phyloP scores from a whole-genome alignment of 53 echinoderm and acorn worm genomes.

The Patiria pectinifera region DNA sequence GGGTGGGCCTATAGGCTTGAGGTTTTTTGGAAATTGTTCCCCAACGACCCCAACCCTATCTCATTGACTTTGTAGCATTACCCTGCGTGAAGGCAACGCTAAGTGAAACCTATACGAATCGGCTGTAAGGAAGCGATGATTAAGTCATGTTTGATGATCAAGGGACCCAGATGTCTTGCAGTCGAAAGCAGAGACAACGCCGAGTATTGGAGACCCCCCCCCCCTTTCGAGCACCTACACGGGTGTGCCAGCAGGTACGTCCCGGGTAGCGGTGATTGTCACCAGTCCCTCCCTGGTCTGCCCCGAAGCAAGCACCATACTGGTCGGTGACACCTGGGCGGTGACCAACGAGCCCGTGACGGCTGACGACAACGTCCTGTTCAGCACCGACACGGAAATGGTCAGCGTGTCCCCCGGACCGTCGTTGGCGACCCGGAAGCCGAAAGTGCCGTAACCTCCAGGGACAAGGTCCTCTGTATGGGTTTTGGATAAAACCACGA shows the following conservation, averaged over 20 bases:
- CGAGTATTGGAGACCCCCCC: not conserved
- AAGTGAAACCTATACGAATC: too few species aligned
- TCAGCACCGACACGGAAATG: not conserved
- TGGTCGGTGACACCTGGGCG: not conserved
- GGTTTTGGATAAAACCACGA: not conserved
- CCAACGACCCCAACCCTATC: too few species aligned
- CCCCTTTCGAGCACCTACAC: not conserved
- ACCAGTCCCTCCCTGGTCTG: conserved; percentile 2
- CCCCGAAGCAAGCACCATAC: not conserved
- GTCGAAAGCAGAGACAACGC: not conserved
- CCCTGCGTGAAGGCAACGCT: too few species aligned
- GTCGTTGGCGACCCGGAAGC: conserved; percentile 14
- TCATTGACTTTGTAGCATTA: too few species aligned
- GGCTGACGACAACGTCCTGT: not conserved
- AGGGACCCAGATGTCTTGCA: too few species aligned
- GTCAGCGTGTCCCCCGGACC: not conserved
- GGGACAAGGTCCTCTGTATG: conserved; percentile 22
- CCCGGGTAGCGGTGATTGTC: not conserved
- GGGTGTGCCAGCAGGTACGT: not conserved
- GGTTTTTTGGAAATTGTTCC: too few species aligned
- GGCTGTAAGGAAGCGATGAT: too few species aligned
- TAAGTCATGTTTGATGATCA: too few species aligned
- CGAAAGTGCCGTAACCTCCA: conserved; percentile 12
- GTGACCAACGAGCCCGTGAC: not conserved
- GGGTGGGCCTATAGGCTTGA: too few species aligned